Evolutionary conservation across 2,797 vertebrate genomes (phyloP), one percentile per base, ranked within the genome.

Genomic region (Sebastes cheni): DNA sequence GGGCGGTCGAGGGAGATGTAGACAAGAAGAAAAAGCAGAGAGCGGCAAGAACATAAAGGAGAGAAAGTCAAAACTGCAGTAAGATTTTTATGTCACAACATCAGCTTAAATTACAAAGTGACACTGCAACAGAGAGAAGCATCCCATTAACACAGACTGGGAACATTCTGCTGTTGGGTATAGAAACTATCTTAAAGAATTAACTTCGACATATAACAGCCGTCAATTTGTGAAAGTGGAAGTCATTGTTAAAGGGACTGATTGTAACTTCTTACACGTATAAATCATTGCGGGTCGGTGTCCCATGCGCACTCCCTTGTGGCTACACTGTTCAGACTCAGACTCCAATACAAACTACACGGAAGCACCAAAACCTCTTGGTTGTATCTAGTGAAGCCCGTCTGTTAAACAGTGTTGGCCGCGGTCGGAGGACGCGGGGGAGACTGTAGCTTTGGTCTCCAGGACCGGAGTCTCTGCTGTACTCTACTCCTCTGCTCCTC

Each of bases 41-140:
- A 64, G 64, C 8, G 27, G 36, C 22, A 56, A 65, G 61, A 78
- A 77, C 14, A 54, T 23, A 74, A 83, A 73, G 79, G 25, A 52
- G 55, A 30, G 50, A 66, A 61, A 80, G 71, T 61, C 58, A 64
- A 79, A 77, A 52, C 69, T 58, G 67, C 42, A 11, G 3, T 9
- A 4, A 74, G 62, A 64, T 61, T 58, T 76, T 59, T 9, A 64
- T 52, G 36, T 77, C 68, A 75, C 54, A 67, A 52, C 50, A 62
- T 67, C 56, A 71, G 58, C 27, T 64, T 69, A n/a, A 77, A 67
- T 67, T 42, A 23, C 27, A 76, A 66, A 79, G 29, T 64, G 67
- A 69, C 30, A 50, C 25, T 22, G 65, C 59, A 39, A 32, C 39
- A 27, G 23, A 70, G 36, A 39, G 39, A 14, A 76, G 68, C 52